Evolutionary conservation across 2,888 invertebrate genomes (phyloP).

Genomic region (Thumatha senex): DNA sequence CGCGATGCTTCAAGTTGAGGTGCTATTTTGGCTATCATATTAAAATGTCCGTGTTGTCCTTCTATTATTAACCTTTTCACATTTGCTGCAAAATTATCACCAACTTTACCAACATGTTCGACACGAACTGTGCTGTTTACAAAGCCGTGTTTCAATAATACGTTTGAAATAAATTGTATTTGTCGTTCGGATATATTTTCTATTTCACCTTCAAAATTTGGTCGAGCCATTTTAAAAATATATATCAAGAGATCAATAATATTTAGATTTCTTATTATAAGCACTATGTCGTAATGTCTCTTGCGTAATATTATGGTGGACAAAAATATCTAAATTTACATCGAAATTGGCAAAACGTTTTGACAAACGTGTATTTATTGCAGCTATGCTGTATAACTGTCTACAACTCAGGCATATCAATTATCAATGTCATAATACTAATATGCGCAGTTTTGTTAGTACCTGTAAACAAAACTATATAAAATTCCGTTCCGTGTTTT

Average conservation of each 20-base stretch:
- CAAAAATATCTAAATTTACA: too few species aligned
- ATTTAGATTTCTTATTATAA: too few species aligned
- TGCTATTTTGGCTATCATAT: conserved; percentile 57
- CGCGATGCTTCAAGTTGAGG: conserved; percentile 34
- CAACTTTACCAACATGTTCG: conserved; percentile 40
- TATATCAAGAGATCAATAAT: not conserved
- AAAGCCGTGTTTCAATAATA: conserved; percentile 34
- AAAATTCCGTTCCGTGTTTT: too few species aligned
- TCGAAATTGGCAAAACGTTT: too few species aligned
- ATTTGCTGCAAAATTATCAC: conserved; percentile 47
- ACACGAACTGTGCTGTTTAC: conserved; percentile 37
- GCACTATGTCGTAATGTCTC: too few species aligned
- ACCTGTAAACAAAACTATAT: too few species aligned
- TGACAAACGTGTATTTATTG: too few species aligned
- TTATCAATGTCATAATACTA: too few species aligned
- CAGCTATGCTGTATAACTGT: too few species aligned
- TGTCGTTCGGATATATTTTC: conserved; percentile 37
- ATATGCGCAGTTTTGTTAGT: too few species aligned
- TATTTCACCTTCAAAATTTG: conserved; percentile 42
- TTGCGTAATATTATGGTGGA: too few species aligned
- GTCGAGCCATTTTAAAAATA: conserved; percentile 27
- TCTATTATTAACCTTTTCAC: conserved; percentile 41
- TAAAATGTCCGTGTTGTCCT: conserved; percentile 28
- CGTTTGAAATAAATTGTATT: conserved; percentile 39
- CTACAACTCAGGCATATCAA: too few species aligned